Base-by-base conservation (phyloP, 1,140 invertebrate species). In the Pentalonia nigronervosa region DNA sequence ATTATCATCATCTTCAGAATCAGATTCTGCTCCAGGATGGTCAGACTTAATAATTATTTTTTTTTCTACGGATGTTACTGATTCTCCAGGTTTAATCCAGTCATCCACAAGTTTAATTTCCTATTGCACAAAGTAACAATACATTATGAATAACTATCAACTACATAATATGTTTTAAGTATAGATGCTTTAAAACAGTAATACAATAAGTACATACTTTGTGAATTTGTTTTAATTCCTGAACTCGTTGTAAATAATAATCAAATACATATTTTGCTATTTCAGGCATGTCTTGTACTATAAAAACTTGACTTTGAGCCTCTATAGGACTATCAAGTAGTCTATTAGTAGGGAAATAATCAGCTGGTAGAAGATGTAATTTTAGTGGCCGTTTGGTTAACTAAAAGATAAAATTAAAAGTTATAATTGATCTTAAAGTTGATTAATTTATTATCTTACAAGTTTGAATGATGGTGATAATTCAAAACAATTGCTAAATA, bases 401-500 rank as follows among this genome's bases (percentile, higher is more conserved):
- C 96, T 97, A 94, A 47, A 89, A 93, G 81, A 47, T 2, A 67
- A 88, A 76, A 67, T 41, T 23, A 34, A 50, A 83, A 30, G 30
- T 34, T 17, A 83, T 93, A 45, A 34, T 56, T 34, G 9, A 11
- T 84, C 11, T 47, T 14, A 7, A 6, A 36, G 50, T 83, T 50
- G 0, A 50, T 34, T 36, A 87, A 93, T 14, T 86, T 94, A 87
- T 94, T 67, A n/a, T 94, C 95, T 96, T 94, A 99, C 97, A 95
- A 98, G 97, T 95, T 98, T 97, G 95, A 99, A 99, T 0, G 99
- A 98, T 34, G 98, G 98, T 36, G 98, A 98, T 7, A 99, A 96
- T 95, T 99, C 99, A 94, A 99, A 98, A 95, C 99, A 99, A 95
- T 99, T 99, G 94, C 97, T 97, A 95, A 99, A 99, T 8, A 99